Conservation (phyloP, 2,888 invertebrate species). For the Chydorus sphaericus region DNA sequence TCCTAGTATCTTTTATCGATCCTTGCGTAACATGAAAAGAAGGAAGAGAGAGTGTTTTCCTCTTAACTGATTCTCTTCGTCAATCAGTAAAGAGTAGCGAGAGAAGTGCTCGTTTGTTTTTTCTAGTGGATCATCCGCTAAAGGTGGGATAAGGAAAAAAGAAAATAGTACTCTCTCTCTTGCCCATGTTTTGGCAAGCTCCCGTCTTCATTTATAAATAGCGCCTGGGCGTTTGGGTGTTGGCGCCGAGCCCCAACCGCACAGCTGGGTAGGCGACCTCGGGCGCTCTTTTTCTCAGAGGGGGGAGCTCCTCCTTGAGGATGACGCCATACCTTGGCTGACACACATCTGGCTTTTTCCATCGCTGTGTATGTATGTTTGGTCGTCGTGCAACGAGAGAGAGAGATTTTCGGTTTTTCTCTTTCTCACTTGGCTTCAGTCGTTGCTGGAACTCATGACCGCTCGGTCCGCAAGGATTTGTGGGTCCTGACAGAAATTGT, state of each 20-base stretch:
- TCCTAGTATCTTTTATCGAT: too few species aligned
- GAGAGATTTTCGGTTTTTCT: too few species aligned
- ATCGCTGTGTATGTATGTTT: neutral
- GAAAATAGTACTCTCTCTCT: too few species aligned
- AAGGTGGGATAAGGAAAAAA: neutral
- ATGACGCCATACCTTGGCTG: constrained; percentile 6
- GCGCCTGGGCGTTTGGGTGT: neutral
- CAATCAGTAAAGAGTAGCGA: neutral
- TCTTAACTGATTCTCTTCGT: too few species aligned
- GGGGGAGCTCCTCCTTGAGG: constrained; percentile 1
- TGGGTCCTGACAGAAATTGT: neutral
- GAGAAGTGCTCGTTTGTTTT: neutral
- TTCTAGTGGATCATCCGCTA: too few species aligned
- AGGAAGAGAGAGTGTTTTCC: too few species aligned
- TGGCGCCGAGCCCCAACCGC: neutral
- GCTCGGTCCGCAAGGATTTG: neutral
- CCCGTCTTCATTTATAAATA: constrained; percentile 2
- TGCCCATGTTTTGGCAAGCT: too few species aligned
- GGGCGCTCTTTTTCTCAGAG: neutral
- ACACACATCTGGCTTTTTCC: constrained; percentile 6
- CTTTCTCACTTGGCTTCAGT: neutral
- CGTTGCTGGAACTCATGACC: neutral
- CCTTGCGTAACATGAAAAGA: too few species aligned
- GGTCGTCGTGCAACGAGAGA: too few species aligned
- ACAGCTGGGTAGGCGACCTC: neutral